Base-by-base conservation (phyloP, 2,888 invertebrate species). In the Unio pictorum region DNA sequence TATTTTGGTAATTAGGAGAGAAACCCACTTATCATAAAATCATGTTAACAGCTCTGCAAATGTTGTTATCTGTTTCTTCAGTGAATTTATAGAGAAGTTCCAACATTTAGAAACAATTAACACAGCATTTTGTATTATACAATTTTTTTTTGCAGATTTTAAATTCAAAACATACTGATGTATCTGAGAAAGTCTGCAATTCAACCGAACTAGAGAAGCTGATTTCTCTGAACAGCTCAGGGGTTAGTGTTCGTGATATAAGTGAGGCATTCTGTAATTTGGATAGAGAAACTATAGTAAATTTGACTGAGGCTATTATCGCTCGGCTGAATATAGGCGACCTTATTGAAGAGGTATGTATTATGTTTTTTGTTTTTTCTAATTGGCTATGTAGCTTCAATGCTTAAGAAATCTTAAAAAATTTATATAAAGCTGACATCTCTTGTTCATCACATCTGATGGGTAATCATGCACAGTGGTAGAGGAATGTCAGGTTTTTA, bases 271-370 rank as follows among this genome's bases (percentile, higher is more conserved):
- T 88, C 66, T 88, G 88, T 75, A 55, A 57, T 18, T 63, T 86
- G 28, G 74, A 81, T 65, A 64, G 66, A 8, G 61, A 68, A 1
- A 74, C 75, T 20, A 69, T 82, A 5, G 63, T 72, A 4, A 66
- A 74, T 8, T 60, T 87, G 8, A 68, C 81, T 8, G 76, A 84
- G 26, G 69, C 68, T 23, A 61, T 87, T 17, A 67, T 84, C 18
- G 67, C 69, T n/a, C 72, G 83, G 34, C 67, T 87, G 20, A 77
- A 84, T 65, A 74, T 87, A 55, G 85, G 86, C 6, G 80, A 81
- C 23, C 67, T 87, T 5, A 66, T 88, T 7, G 70, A 85, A 69
- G 79, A 82, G 70, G 87, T 87, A 69, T 67, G 77, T 68, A 11
- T 56, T 62, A 18, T 23, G 4, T 6, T 1, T 6, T 28, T 20